These are phyloP conservation scores for Thunnus thynnus DNA, from an alignment of 2,113 vertebrate genomes.

Conservation along the genomic window DNA sequence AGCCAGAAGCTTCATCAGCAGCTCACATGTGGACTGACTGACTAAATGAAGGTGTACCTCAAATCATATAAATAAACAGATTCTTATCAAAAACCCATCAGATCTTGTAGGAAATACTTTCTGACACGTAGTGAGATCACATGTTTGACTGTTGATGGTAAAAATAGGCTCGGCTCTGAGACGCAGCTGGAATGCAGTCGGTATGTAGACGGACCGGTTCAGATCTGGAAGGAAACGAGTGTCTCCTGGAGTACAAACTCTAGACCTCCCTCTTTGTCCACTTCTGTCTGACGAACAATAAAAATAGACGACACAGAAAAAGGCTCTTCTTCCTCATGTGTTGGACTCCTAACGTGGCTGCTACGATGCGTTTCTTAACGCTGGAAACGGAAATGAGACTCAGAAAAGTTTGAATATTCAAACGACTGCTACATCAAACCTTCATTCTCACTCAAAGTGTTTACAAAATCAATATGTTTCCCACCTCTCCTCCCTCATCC, in stretches of 20 bases:
- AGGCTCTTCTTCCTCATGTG: background rate
- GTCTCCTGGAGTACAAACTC: background rate
- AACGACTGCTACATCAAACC: background rate
- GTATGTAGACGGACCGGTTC: conserved; percentile 76
- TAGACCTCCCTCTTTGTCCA: conserved; percentile 7
- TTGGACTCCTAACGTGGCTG: no score
- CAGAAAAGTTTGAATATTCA: background rate
- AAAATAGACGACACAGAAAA: background rate
- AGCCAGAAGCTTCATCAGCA: no score
- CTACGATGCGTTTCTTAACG: background rate
- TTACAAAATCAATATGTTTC: background rate
- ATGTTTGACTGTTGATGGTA: background rate
- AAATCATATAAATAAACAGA: background rate
- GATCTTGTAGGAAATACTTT: background rate
- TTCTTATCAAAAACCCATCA: background rate
- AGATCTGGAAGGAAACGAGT: background rate
- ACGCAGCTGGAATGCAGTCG: conserved; percentile 54
- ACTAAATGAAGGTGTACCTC: background rate
- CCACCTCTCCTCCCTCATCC: background rate
- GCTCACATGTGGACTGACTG: no score
- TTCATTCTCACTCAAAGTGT: background rate
- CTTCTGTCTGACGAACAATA: conserved; percentile 15
- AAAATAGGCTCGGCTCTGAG: conserved; percentile 4
- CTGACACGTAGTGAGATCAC: background rate
- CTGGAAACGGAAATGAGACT: background rate